Percentiles rank a stretch among this genome's conserved stretches.
phyloP scores from a whole-genome alignment of 2,113 vertebrate species.

The Oryzias curvinotus region DNA sequence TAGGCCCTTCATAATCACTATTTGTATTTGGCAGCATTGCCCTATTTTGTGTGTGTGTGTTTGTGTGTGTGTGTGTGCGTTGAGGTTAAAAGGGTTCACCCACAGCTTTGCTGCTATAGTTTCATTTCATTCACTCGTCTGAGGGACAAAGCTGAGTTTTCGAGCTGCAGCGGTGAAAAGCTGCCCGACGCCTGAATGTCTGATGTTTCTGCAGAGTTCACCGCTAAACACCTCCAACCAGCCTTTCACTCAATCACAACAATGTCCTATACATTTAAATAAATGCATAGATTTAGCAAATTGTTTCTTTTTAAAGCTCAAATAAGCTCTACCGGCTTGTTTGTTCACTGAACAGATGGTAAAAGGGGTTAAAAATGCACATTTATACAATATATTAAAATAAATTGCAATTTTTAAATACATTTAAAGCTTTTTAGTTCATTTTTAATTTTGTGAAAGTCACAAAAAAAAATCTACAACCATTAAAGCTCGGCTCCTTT shows the following conservation, averaged over 20 bases:
- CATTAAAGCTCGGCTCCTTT: too few species aligned
- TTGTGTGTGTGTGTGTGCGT: slow-evolving; percentile 18
- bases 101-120: slow-evolving; percentile 45
- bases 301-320: too few species aligned
- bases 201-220: slow-evolving; percentile 40
- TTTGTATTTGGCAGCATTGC: slow-evolving; percentile 62
- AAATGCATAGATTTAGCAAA: neutral
- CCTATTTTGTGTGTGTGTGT: slow-evolving; percentile 59
- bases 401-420: too few species aligned
- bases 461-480: too few species aligned
- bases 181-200: slow-evolving; percentile 67
- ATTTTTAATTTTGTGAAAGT: too few species aligned
- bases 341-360: too few species aligned
- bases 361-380: too few species aligned
- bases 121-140: slow-evolving; percentile 59
- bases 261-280: too few species aligned
- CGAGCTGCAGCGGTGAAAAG: slow-evolving; percentile 44
- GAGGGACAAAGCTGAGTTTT: slow-evolving; percentile 59
- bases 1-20: slow-evolving; percentile 64
- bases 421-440: too few species aligned
- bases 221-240: neutral
- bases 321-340: too few species aligned
- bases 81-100: slow-evolving; percentile 44
- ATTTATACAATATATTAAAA: too few species aligned
- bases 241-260: neutral